Evolutionary conservation across 2,888 invertebrate species (phyloP).

Genomic region (Eugnorisma glareosa): DNA sequence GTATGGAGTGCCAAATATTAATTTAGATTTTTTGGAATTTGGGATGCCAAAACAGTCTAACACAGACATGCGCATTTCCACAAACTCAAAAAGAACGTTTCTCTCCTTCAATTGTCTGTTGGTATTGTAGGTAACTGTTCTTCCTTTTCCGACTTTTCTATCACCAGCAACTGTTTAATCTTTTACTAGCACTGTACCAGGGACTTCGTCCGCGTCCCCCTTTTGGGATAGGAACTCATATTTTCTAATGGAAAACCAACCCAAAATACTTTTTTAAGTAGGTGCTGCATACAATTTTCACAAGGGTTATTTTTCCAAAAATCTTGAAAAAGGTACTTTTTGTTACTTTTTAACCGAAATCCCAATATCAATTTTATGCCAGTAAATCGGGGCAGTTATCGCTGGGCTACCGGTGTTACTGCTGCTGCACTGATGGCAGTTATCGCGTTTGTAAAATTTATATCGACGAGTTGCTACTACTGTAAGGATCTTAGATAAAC

Average conservation of each 20-base stretch:
- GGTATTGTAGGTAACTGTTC: neutral
- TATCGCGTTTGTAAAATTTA: neutral
- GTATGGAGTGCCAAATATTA: constrained; percentile 7
- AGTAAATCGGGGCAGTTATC: neutral
- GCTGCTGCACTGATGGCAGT: neutral
- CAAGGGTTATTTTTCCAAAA: neutral
- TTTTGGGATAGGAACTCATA: neutral
- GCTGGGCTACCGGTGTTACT: constrained; percentile 1
- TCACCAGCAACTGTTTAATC: neutral
- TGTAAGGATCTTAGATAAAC: constrained; percentile 11
- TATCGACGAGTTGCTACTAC: constrained; percentile 10
- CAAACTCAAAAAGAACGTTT: neutral
- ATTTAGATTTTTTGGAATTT: constrained; percentile 13
- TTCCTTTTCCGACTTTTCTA: neutral
- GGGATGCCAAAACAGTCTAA: neutral
- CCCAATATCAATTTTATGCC: neutral
- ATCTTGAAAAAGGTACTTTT: neutral
- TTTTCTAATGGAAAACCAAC: neutral
- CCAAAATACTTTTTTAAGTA: too few relatives aligned
- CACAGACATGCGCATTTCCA: neutral
- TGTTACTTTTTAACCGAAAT: neutral
- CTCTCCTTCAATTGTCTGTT: neutral
- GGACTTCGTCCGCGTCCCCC: neutral
- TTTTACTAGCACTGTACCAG: neutral
- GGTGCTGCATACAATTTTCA: too few relatives aligned